Evolutionary conservation across 1,140 invertebrate species (phyloP), one percentile per base, ranked within the genome.

Genomic region (Eupristina koningsbergeri): DNA sequence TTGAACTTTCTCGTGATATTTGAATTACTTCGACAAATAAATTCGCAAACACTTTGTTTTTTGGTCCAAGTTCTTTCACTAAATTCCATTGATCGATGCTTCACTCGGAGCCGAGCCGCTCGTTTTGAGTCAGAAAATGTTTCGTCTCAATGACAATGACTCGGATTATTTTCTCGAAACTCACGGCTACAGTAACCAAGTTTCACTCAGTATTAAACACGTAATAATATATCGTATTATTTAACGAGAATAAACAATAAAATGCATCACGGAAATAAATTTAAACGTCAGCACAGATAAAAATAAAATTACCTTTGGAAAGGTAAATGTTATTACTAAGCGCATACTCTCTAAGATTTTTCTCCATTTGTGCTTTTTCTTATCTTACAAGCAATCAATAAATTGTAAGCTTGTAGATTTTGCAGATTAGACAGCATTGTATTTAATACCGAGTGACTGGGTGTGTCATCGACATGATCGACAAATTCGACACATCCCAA

Each of bases 161-260:
- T 71, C 67, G 41, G 22, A 26, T 71, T 71, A 71, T 71, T 17
- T 71, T 71, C 67, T 71, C 67, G 39, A 71, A 71, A 71, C 26
- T 71, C 67, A 0, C n/a, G 34, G 15, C 13, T 41, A 41, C 36
- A 39, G 22, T 64, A 64, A 64, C 31, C 19, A 15, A 3, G 22
- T 67, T 39, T 67, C 15, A n/a, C n/a, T 26, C 39, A 13, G 26
- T 13, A n/a, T 41, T 71, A 41, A n/a, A 1, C 67, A 71, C 36
- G 9, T 41, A 71, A 41, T 17, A 71, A 36, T 31, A 71, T 41
- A 71, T 41, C n/a, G 3, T 71, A 41, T 71, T n/a, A 41, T 71
- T 71, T 41, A 17, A 41, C 22, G 36, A 11, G 39, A 0, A n/a
- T n/a, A 41, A 26, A n/a, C 36, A 41, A 41, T 41, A 41, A 22